A percentile compares a stretch with the other conserved stretches of the same genome.
phyloP scores from a whole-genome alignment of 2,113 vertebrate genomes.

The Chloebia gouldiae region DNA sequence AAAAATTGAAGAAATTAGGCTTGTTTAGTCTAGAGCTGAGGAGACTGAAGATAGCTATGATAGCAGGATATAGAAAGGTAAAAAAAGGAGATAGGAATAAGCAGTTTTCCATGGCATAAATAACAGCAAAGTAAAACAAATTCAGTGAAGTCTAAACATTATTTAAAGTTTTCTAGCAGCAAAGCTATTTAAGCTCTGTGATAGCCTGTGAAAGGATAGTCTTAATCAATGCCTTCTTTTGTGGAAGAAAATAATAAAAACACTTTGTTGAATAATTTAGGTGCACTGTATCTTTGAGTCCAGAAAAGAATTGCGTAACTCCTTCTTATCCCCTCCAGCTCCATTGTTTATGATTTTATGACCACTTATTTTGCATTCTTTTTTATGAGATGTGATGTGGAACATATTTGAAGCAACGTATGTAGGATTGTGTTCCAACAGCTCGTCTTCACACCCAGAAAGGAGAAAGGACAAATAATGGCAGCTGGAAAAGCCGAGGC shows the following conservation, averaged over 20 bases:
- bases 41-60: neutral
- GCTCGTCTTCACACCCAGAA: neutral
- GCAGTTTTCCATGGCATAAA: neutral
- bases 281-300: neutral
- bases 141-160: neutral
- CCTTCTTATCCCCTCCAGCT: neutral
- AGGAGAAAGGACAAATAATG: neutral
- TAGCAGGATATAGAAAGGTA: neutral
- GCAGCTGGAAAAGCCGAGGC: neutral
- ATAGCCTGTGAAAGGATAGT: neutral
- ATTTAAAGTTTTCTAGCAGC: neutral
- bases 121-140: neutral
- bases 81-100: neutral
- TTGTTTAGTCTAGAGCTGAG: constrained; percentile 42
- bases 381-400: neutral
- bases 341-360: neutral
- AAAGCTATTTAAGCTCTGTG: neutral
- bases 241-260: neutral
- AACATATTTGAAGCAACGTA: neutral
- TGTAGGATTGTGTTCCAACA: neutral
- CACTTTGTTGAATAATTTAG: neutral
- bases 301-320: neutral
- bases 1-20: constrained; percentile 9
- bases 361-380: neutral
- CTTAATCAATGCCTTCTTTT: neutral